These are phyloP conservation scores for Acipenser transmontanus DNA, from an alignment of 2,797 vertebrate species.

Conservation along the genomic window DNA sequence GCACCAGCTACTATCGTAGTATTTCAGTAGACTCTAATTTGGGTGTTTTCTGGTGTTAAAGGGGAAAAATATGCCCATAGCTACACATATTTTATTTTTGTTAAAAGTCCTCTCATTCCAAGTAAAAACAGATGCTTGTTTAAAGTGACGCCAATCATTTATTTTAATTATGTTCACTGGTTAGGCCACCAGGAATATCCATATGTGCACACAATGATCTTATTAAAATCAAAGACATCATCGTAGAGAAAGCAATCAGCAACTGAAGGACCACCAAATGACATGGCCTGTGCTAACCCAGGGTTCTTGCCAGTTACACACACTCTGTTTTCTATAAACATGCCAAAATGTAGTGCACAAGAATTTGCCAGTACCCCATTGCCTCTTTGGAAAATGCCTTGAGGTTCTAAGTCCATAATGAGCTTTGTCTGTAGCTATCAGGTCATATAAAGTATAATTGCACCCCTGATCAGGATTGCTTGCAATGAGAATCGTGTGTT, in stretches of 20 bases:
- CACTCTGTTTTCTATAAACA: conserved; percentile 23
- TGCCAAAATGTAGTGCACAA: conserved; percentile 16
- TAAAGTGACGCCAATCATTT: conserved; percentile 72
- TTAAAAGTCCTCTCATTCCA: conserved; percentile 74
- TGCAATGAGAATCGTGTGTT: background rate
- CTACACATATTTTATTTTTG: conserved; percentile 71
- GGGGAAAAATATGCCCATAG: conserved; percentile 67
- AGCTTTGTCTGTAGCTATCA: background rate
- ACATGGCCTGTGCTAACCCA: conserved; percentile 33
- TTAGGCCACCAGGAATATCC: conserved; percentile 70
- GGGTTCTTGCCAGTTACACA: conserved; percentile 21
- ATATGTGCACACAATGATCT: conserved; percentile 62
- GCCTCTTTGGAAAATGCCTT: background rate
- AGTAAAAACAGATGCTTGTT: conserved; percentile 77
- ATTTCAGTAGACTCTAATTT: conserved; percentile 61
- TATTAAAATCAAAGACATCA: conserved; percentile 67
- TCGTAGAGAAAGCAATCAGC: conserved; percentile 56
- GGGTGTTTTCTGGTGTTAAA: conserved; percentile 64
- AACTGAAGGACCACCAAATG: conserved; percentile 55
- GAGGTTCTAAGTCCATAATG: background rate
- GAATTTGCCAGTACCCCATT: background rate
- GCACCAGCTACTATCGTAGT: conserved; percentile 43
- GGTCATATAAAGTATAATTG: background rate
- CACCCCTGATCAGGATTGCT: background rate
- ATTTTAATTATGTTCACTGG: conserved; percentile 71